These are phyloP conservation scores for Euwallacea fornicatus DNA, from an alignment of 1,140 invertebrate species.

Conservation along the genomic window DNA sequence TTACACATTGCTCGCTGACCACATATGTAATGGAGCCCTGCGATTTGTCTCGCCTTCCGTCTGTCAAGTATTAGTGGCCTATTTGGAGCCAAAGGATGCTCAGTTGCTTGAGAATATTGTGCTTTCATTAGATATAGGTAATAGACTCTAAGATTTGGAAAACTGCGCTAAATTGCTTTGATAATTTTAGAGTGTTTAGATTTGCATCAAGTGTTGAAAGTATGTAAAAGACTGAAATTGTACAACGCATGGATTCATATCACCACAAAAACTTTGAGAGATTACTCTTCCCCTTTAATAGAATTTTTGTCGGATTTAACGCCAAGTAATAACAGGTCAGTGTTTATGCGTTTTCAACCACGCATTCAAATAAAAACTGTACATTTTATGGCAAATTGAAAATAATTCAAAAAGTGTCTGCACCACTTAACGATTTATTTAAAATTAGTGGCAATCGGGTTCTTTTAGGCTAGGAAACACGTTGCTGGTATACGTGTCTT, in stretches of 20 bases:
- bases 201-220: constrained; percentile 80
- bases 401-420: too few species aligned
- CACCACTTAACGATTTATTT: too few species aligned
- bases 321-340: constrained; percentile 54
- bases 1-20: constrained; percentile 55
- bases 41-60: constrained; percentile 62
- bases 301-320: constrained; percentile 66
- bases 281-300: constrained; percentile 82
- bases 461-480: constrained; percentile 75
- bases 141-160: not conserved
- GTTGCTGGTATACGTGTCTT: constrained; percentile 89
- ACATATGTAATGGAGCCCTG: constrained; percentile 55
- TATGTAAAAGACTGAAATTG: constrained; percentile 77
- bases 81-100: constrained; percentile 61
- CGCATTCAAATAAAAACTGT: not conserved
- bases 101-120: constrained; percentile 78
- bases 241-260: constrained; percentile 89
- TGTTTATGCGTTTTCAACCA: not conserved
- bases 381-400: too few species aligned
- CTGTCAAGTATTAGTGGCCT: constrained; percentile 67
- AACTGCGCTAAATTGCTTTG: not conserved
- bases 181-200: constrained; percentile 70
- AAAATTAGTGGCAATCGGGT: too few species aligned
- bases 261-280: constrained; percentile 80
- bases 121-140: constrained; percentile 73